A percentile compares a stretch with the other conserved stretches of the same genome.
Evolutionary conservation across 2,113 vertebrate genomes (phyloP).

Genomic region (Phylloscopus trochilus): DNA sequence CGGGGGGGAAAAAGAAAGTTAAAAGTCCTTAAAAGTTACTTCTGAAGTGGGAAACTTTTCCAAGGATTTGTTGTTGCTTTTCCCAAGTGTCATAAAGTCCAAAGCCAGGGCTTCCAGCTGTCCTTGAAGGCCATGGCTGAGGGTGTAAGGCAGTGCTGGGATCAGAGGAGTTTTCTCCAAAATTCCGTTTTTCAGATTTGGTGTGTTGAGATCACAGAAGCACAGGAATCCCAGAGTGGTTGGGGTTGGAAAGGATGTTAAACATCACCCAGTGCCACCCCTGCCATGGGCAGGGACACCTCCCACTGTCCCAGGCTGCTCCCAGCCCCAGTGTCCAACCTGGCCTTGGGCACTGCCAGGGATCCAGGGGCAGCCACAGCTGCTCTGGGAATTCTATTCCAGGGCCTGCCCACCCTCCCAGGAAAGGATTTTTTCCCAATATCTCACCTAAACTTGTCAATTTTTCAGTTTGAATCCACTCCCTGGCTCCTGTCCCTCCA

Average conservation of each 20-base stretch:
- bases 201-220: neutral
- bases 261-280: fast-evolving
- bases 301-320: neutral
- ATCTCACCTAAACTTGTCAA: too few relatives aligned
- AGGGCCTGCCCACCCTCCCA: neutral
- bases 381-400: neutral
- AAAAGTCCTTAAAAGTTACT: neutral
- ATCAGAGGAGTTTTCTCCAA: neutral
- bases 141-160: neutral
- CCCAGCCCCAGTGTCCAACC: neutral
- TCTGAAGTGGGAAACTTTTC: neutral
- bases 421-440: neutral
- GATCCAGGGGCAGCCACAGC: neutral
- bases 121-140: neutral
- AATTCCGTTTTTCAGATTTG: neutral
- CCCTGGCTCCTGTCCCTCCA: fast-evolving
- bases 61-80: neutral
- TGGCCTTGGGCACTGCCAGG: neutral
- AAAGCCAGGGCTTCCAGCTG: neutral
- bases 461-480: neutral
- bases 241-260: neutral
- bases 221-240: neutral
- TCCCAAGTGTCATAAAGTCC: neutral
- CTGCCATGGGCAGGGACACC: neutral
- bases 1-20: neutral